phyloP scores from a whole-genome alignment of 2,797 vertebrate species.

The Orestias chungarensis region DNA sequence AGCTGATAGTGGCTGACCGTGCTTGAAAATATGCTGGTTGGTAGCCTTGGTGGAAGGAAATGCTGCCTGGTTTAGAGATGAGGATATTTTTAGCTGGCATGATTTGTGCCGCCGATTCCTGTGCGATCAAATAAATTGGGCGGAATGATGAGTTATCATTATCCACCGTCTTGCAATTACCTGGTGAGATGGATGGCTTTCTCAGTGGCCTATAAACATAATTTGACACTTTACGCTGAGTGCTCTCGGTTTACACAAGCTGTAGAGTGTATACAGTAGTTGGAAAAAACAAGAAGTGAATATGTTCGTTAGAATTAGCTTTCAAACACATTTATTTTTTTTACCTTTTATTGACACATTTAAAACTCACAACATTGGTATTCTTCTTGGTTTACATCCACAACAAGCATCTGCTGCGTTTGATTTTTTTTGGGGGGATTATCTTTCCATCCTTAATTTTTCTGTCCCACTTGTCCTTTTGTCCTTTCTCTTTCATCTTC shows the following conservation, averaged over 20 bases:
- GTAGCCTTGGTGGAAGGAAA: slow-evolving; percentile 30
- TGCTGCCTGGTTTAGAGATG: slow-evolving; percentile 26
- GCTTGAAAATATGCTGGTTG: slow-evolving; percentile 9
- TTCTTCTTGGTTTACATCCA: not conserved
- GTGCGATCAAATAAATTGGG: slow-evolving; percentile 58
- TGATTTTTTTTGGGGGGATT: slow-evolving; percentile 7
- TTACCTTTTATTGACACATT: too few relatives aligned
- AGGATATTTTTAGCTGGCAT: slow-evolving; percentile 47
- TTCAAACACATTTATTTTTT: too few relatives aligned
- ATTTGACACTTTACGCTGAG: slow-evolving; percentile 36
- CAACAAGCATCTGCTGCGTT: slow-evolving; percentile 3
- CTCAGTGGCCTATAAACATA: slow-evolving; percentile 37
- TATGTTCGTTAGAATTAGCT: too few relatives aligned
- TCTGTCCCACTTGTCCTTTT: slow-evolving; percentile 35
- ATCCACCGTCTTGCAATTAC: slow-evolving; percentile 59
- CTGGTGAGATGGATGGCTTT: slow-evolving; percentile 45
- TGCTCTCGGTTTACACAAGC: slow-evolving; percentile 32
- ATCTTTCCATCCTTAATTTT: slow-evolving; percentile 27
- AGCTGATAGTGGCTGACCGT: slow-evolving; percentile 10
- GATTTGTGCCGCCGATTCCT: slow-evolving; percentile 23
- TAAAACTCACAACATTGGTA: not conserved
- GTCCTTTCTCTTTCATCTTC: slow-evolving; percentile 40
- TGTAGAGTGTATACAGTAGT: slow-evolving; percentile 13
- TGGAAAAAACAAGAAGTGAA: too few relatives aligned
- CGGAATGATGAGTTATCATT: slow-evolving; percentile 68